Evolutionary conservation across 1,140 invertebrate species (phyloP), one percentile per base, ranked within the genome.

Genomic region (Ips nitidus): DNA sequence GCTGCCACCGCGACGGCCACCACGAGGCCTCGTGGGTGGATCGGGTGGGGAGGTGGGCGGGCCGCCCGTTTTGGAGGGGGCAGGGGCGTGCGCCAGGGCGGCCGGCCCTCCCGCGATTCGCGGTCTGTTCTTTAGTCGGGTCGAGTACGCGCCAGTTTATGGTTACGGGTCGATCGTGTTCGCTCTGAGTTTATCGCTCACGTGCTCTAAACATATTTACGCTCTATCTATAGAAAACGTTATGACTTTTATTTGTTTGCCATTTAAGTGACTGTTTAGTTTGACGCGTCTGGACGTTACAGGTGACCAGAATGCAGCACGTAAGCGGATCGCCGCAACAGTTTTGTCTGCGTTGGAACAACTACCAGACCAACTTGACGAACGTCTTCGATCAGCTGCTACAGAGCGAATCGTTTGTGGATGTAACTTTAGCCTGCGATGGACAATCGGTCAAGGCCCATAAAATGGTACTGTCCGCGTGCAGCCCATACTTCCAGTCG

Each of bases 281-380:
- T 59, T 63, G 22, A 22, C 22, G 22, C 22, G 22, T 63, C 52
- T 52, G 61, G 61, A 39, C n/a, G 56, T 73, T 65, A 57, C 70
- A 74, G 73, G 73, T 71, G 63, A 66, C 22, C 52, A 67, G 66
- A 67, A 80, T 79, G 77, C 77, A 79, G 75, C 78, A 80, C 72
- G 68, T 72, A n/a, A 75, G 77, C 5, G 75, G 76, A 52, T 79
- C 79, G 2, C 80, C 79, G 67, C 80, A 81, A 77, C 80, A 80
- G 73, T 81, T 95, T 84, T 97, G 94, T 80, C 85, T 97, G 76
- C 86, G 93, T 42, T 97, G 94, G 94, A 97, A 97, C 85, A 95
- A 96, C 80, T 96, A 96, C 82, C 93, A 95, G 80, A 89, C 86
- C 66, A 97, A 96, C 80, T 83, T 97, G 75, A 92, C 93, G 61